phyloP scores from a whole-genome alignment of 2,888 invertebrate species.

The Blera fallax region DNA sequence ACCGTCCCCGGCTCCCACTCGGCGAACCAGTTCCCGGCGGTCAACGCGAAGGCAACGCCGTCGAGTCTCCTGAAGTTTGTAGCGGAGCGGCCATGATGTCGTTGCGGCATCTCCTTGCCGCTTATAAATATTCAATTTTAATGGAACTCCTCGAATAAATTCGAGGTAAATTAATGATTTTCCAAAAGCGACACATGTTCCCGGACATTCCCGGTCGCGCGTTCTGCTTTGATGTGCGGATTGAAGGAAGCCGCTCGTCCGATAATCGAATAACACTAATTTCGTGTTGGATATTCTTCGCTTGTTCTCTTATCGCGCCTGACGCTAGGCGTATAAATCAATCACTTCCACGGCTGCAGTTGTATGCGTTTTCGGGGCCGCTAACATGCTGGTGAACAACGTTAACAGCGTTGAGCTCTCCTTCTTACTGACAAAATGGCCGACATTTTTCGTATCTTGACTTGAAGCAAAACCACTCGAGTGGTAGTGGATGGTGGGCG shows the following conservation, averaged over 20 bases:
- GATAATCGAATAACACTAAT: slow-evolving; percentile 74
- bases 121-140: slow-evolving; percentile 78
- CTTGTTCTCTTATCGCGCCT: slow-evolving; percentile 74
- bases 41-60: slow-evolving; percentile 49
- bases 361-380: slow-evolving; percentile 49
- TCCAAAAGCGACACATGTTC: slow-evolving; percentile 78
- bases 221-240: slow-evolving; percentile 69
- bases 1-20: slow-evolving; percentile 14
- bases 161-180: slow-evolving; percentile 79
- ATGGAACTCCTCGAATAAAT: slow-evolving; percentile 77
- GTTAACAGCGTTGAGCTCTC: slow-evolving; percentile 33
- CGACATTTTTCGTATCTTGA: slow-evolving; percentile 50
- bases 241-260: slow-evolving; percentile 67
- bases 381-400: slow-evolving; percentile 41
- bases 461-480: background rate
- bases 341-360: slow-evolving; percentile 67
- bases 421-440: slow-evolving; percentile 66
- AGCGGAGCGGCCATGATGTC: slow-evolving; percentile 64
- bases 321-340: slow-evolving; percentile 74
- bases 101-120: slow-evolving; percentile 60
- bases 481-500: background rate
- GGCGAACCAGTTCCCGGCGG: slow-evolving; percentile 48
- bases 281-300: slow-evolving; percentile 74
- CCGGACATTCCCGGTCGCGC: slow-evolving; percentile 71
- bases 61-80: slow-evolving; percentile 52